These are phyloP conservation scores for Bombus consobrinus DNA, from an alignment of 1,140 invertebrate genomes.

Conservation along the genomic window DNA sequence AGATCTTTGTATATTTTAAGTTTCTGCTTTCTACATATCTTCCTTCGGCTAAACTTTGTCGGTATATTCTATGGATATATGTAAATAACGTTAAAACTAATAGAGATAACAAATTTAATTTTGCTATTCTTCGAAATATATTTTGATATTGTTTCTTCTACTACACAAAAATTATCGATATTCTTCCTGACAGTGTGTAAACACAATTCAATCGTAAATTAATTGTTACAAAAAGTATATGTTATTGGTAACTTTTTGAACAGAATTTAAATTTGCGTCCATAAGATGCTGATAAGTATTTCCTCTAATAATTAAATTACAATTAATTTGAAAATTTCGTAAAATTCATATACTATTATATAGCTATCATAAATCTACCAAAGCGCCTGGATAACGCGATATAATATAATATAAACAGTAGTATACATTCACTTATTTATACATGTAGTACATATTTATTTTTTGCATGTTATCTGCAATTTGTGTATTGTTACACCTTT, in stretches of 20 bases:
- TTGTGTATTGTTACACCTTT: too few relatives aligned
- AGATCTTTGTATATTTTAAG: neutral
- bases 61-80: neutral
- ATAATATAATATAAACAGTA: too few relatives aligned
- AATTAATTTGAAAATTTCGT: neutral
- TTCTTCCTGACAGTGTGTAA: neutral
- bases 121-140: too few relatives aligned
- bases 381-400: too few relatives aligned
- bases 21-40: neutral
- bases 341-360: neutral
- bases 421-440: too few relatives aligned
- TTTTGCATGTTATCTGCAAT: neutral
- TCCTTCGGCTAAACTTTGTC: neutral
- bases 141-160: too few relatives aligned
- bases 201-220: neutral
- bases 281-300: too few relatives aligned
- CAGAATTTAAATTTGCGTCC: neutral
- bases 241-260: neutral
- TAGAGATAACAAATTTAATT: neutral
- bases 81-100: neutral
- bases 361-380: too few relatives aligned
- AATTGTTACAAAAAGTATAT: too few relatives aligned
- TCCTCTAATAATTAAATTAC: too few relatives aligned
- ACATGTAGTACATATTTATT: too few relatives aligned
- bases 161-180: too few relatives aligned